phyloP scores from a whole-genome alignment of 2,797 vertebrate species.

The Distichodus sexfasciatus region DNA sequence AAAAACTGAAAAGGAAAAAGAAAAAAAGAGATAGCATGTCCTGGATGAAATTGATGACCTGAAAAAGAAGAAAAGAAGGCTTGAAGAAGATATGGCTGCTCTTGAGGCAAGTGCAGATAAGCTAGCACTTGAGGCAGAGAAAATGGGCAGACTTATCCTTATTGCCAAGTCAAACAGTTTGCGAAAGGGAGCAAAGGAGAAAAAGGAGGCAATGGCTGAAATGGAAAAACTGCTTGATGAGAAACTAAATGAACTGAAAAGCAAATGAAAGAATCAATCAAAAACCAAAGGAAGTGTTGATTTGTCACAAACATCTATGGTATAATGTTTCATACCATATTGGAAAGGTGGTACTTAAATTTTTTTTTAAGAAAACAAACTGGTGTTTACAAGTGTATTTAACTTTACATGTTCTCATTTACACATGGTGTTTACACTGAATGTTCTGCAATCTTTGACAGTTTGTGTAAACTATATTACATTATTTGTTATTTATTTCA shows the following conservation, averaged over 20 bases:
- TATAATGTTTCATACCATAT: not conserved
- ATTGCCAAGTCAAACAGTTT: conserved; percentile 8
- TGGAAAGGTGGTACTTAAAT: not conserved
- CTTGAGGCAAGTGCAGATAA: not conserved
- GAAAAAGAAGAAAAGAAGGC: conserved; percentile 5
- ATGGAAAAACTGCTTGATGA: not conserved
- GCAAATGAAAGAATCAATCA: conserved; percentile 9
- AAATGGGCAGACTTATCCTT: not conserved
- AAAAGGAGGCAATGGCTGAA: not conserved
- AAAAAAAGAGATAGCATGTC: not conserved
- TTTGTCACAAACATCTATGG: not conserved
- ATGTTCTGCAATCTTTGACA: not conserved
- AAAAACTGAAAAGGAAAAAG: not conserved
- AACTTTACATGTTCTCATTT: not conserved
- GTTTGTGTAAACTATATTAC: not conserved
- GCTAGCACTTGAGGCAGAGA: not conserved
- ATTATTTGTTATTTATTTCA: conserved; percentile 1
- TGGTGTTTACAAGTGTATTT: not conserved
- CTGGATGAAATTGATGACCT: not conserved
- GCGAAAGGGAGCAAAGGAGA: conserved; percentile 11
- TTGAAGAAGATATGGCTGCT: not conserved
- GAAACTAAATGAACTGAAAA: not conserved
- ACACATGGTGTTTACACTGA: not conserved
- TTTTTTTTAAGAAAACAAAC: not conserved
- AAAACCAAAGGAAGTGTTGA: not conserved